A percentile compares a stretch with the other conserved stretches of the same genome.
These are phyloP conservation scores for Macroteleia sp. DNA, from an alignment of 2,888 invertebrate genomes.

Conservation along the genomic window DNA sequence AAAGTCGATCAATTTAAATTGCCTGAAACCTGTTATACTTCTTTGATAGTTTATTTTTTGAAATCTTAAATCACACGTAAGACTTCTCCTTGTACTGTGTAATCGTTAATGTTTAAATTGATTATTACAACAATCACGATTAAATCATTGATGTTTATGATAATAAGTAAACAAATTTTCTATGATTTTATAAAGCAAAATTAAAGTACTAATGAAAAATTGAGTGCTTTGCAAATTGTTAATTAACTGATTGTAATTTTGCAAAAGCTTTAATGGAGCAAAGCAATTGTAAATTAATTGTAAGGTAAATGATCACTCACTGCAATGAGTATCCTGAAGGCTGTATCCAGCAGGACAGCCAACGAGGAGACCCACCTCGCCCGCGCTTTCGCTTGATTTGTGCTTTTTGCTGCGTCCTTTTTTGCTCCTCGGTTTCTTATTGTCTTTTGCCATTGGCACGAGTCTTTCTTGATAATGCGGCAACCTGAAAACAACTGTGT, in stretches of 20 bases:
- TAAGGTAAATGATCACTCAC: slow-evolving; percentile 66
- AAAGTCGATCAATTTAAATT: too few relatives aligned
- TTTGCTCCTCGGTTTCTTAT: slow-evolving; percentile 57
- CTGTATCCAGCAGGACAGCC: slow-evolving; percentile 77
- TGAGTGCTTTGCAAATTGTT: too few relatives aligned
- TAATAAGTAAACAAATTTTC: too few relatives aligned
- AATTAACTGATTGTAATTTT: not conserved
- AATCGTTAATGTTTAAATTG: too few relatives aligned
- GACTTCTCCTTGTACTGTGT: too few relatives aligned
- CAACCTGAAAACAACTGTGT: slow-evolving; percentile 78
- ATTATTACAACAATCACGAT: too few relatives aligned
- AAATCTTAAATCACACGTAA: too few relatives aligned
- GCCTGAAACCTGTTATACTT: too few relatives aligned
- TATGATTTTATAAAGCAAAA: too few relatives aligned
- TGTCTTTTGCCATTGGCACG: slow-evolving; percentile 67
- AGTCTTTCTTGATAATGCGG: slow-evolving; percentile 72
- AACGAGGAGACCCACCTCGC: slow-evolving; percentile 73
- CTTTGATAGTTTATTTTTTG: too few relatives aligned
- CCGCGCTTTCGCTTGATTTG: slow-evolving; percentile 59
- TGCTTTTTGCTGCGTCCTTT: slow-evolving; percentile 62
- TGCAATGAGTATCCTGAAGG: slow-evolving; percentile 73
- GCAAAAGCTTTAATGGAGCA: slow-evolving; percentile 1
- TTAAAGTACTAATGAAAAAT: too few relatives aligned
- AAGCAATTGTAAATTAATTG: slow-evolving; percentile 32
- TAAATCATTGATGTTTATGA: too few relatives aligned